These are phyloP conservation scores for Cheilinus undulatus DNA, from an alignment of 2,113 vertebrate species.

Conservation along the genomic window DNA sequence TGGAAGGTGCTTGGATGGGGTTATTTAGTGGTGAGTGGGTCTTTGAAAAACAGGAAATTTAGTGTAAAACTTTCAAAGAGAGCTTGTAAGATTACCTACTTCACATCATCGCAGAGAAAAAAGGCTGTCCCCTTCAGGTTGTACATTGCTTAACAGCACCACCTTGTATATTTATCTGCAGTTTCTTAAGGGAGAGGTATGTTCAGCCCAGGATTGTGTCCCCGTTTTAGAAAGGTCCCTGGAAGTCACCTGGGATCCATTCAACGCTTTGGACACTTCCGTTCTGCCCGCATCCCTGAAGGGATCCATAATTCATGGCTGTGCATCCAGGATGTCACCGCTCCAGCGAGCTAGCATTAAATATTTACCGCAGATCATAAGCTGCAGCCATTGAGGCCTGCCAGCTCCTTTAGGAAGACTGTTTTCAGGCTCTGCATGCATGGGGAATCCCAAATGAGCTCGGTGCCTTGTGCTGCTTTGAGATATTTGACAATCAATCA, in stretches of 20 bases:
- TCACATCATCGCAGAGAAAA: slow-evolving; percentile 4
- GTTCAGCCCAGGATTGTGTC: slow-evolving; percentile 42
- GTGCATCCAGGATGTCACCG: slow-evolving; percentile 75
- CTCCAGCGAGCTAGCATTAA: slow-evolving; percentile 76
- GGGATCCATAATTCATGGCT: slow-evolving; percentile 83
- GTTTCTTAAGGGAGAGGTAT: slow-evolving; percentile 39
- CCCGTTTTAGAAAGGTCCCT: slow-evolving; percentile 58
- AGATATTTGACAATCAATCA: slow-evolving; percentile 64
- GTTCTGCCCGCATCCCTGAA: slow-evolving; percentile 52
- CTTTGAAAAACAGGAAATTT: background rate
- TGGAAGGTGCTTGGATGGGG: background rate
- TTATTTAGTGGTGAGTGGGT: background rate
- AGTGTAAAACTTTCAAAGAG: background rate
- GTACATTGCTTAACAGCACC: background rate
- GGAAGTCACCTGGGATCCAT: slow-evolving; percentile 74
- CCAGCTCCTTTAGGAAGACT: slow-evolving; percentile 60
- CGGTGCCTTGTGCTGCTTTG: slow-evolving; percentile 6
- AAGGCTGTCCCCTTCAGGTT: background rate
- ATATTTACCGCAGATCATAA: slow-evolving; percentile 84
- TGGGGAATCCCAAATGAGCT: slow-evolving; percentile 72
- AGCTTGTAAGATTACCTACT: background rate
- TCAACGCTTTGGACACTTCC: slow-evolving; percentile 69
- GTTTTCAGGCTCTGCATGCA: slow-evolving; percentile 57
- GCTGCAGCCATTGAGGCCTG: slow-evolving; percentile 62
- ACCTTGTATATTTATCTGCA: slow-evolving; percentile 13